A percentile compares a stretch with the other conserved stretches of the same genome.
phyloP scores from a whole-genome alignment of 2,888 invertebrate species.

The Lampropteryx suffumata region DNA sequence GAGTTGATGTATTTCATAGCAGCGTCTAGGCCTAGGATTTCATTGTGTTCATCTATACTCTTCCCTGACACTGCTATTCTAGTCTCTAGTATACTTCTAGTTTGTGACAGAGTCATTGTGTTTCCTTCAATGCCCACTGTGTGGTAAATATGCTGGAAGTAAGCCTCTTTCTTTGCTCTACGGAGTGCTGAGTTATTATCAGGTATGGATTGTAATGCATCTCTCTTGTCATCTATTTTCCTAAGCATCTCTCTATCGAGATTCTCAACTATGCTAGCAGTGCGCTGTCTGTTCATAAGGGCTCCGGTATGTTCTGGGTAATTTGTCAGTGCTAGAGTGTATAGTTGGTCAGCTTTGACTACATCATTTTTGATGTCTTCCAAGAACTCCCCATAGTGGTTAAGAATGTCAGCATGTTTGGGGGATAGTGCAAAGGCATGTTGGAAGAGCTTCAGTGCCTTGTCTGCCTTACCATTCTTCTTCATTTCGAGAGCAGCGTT shows the following conservation, averaged over 20 bases:
- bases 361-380: constrained; percentile 93
- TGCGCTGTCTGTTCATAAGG: constrained; percentile 90
- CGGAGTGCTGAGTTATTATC: constrained; percentile 90
- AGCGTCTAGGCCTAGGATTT: constrained; percentile 96
- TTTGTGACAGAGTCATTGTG: constrained; percentile 96
- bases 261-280: constrained; percentile 94
- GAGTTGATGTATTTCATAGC: constrained; percentile 96
- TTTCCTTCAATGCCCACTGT: constrained; percentile 99
- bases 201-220: constrained; percentile 91
- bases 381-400: constrained; percentile 96
- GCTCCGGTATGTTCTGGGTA: constrained; percentile 93
- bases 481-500: constrained; percentile 94
- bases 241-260: constrained; percentile 91
- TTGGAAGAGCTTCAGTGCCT: constrained; percentile 93
- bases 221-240: constrained; percentile 92
- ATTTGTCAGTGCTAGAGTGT: constrained; percentile 91
- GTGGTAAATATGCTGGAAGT: constrained; percentile 97
- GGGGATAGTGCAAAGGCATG: constrained; percentile 96
- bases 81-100: constrained; percentile 95
- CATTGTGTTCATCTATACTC: constrained; percentile 98
- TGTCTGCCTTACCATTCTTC: constrained; percentile 90
- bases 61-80: constrained; percentile 90
- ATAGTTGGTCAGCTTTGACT: constrained; percentile 94
- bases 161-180: constrained; percentile 96
- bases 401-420: constrained; percentile 94